phyloP scores from a whole-genome alignment of 2,888 invertebrate genomes.

The Scaptomyza reducta region DNA sequence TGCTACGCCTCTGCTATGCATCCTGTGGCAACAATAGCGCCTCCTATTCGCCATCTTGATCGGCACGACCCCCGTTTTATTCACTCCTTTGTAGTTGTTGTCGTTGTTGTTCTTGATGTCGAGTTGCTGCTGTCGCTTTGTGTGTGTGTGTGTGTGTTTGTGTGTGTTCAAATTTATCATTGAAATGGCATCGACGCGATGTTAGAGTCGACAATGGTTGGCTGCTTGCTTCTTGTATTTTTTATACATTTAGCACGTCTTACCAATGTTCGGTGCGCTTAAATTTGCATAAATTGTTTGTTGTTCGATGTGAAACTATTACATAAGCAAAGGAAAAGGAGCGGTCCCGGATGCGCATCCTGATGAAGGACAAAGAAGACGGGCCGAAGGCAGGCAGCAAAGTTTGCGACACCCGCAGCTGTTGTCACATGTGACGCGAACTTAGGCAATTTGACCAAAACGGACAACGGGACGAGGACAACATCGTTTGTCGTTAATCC shows the following conservation, averaged over 20 bases:
- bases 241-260: conserved; percentile 58
- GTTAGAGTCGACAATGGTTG: conserved; percentile 25
- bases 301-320: conserved; percentile 56
- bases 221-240: conserved; percentile 12
- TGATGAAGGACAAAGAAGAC: conserved; percentile 37
- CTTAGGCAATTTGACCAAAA: conserved; percentile 65
- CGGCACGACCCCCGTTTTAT: conserved; percentile 11
- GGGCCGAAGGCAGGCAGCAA: conserved; percentile 13
- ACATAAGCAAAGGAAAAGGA: conserved; percentile 38
- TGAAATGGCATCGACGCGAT: conserved; percentile 64
- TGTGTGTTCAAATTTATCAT: conserved; percentile 64
- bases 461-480: conserved; percentile 11
- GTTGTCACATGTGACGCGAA: conserved; percentile 66
- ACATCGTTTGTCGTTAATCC: conserved; percentile 66
- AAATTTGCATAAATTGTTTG: conserved; percentile 71
- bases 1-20: conserved; percentile 2
- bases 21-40: conserved; percentile 10
- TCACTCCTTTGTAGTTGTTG: conserved; percentile 27
- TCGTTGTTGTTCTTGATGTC: conserved; percentile 12
- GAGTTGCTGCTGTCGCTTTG: conserved; percentile 26
- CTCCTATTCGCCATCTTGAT: conserved; percentile 31
- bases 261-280: conserved; percentile 55
- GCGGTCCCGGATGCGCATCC: conserved; percentile 31
- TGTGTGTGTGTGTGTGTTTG: conserved; percentile 12
- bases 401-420: conserved; percentile 46